These are phyloP conservation scores for Poeciliopsis turneri DNA, from an alignment of 2,797 vertebrate genomes.

Conservation along the genomic window DNA sequence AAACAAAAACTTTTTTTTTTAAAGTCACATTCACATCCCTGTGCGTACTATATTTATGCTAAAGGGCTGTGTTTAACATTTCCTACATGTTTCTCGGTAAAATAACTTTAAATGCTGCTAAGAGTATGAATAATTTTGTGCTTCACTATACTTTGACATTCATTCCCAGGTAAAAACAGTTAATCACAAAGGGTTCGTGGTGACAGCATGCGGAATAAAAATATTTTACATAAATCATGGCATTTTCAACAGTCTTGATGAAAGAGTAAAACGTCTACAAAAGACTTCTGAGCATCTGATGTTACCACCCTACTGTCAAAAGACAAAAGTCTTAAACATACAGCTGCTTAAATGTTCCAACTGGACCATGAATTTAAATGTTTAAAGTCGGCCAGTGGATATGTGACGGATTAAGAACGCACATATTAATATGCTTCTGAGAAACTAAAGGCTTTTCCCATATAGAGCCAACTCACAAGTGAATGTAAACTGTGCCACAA, in stretches of 20 bases:
- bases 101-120: not conserved
- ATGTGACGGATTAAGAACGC: not conserved
- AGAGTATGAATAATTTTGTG: not conserved
- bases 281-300: not conserved
- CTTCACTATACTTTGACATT: not conserved
- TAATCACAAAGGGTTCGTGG: not conserved
- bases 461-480: constrained; percentile 29
- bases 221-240: not conserved
- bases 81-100: not conserved
- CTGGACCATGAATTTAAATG: not conserved
- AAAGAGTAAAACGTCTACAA: not conserved
- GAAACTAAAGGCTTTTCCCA: constrained; percentile 37
- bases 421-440: not conserved
- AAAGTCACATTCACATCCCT: not conserved
- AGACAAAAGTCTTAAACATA: not conserved
- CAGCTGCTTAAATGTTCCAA: not conserved
- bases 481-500: constrained; percentile 72
- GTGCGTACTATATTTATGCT: not conserved
- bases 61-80: not conserved
- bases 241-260: not conserved
- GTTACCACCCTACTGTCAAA: not conserved
- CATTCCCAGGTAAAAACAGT: not conserved
- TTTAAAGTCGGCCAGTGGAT: not conserved
- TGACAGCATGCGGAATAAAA: not conserved
- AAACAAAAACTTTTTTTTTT: not conserved